Evolutionary conservation across 1,140 invertebrate genomes (phyloP).

Genomic region (Heliconius melpomene): DNA sequence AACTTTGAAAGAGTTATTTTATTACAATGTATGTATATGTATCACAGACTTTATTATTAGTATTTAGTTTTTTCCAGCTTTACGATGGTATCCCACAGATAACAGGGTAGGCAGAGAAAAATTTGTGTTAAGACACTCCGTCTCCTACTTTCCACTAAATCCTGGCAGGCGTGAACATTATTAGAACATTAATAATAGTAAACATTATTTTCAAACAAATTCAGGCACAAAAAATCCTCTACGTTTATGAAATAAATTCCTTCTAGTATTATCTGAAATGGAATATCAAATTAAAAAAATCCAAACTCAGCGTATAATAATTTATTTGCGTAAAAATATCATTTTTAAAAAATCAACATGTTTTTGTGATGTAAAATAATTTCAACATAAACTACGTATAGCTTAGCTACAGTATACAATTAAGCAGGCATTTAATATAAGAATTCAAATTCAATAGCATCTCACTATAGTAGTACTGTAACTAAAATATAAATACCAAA

Average conservation of each 20-base stretch:
- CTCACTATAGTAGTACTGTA: not conserved
- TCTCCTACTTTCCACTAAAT: no score
- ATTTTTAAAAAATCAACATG: conserved; percentile 28
- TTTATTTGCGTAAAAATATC: conserved; percentile 52
- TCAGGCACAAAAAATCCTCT: no score
- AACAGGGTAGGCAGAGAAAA: no score
- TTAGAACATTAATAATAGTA: no score
- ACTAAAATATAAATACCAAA: not conserved
- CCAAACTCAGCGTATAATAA: conserved; percentile 22
- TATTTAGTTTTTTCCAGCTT: not conserved
- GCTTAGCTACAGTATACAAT: not conserved
- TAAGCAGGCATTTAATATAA: not conserved
- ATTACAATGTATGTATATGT: not conserved
- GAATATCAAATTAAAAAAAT: not conserved
- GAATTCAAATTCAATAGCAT: not conserved
- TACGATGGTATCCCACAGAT: no score
- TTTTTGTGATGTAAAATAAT: conserved; percentile 35
- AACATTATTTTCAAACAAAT: no score
- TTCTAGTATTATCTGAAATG: not conserved
- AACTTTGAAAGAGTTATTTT: not conserved
- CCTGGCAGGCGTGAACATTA: no score
- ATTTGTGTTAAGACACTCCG: no score
- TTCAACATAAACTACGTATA: not conserved
- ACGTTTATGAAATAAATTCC: no score
- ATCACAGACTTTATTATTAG: not conserved